Evolutionary conservation across 2,888 invertebrate genomes (phyloP).

Genomic region (Malacosoma neustria): DNA sequence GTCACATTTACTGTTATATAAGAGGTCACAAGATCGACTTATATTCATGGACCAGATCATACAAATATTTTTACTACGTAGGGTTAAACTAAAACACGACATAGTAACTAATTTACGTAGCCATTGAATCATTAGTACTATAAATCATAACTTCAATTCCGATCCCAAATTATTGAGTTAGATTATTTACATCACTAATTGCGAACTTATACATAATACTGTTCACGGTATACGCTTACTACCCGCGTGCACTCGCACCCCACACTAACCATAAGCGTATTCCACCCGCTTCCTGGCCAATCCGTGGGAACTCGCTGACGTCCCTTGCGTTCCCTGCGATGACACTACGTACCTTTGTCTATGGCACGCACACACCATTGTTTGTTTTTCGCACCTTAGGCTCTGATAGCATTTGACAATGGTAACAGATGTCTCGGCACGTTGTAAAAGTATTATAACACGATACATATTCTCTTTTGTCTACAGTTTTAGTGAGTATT

Average conservation of each 20-base stretch:
- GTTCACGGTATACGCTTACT: too few relatives aligned
- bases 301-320: constrained; percentile 31
- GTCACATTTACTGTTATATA: too few relatives aligned
- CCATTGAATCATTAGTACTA: too few relatives aligned
- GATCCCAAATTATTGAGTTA: too few relatives aligned
- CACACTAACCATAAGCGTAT: constrained; percentile 9
- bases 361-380: constrained; percentile 9
- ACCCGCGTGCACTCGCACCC: constrained; percentile 7
- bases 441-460: neutral
- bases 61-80: too few relatives aligned
- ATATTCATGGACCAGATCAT: too few relatives aligned
- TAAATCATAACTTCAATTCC: too few relatives aligned
- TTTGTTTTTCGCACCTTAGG: constrained; percentile 17
- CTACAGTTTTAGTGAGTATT: neutral
- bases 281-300: constrained; percentile 30
- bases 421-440: neutral
- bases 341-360: constrained; percentile 7
- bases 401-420: constrained; percentile 2
- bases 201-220: too few relatives aligned
- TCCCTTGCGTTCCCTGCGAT: constrained; percentile 5
- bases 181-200: too few relatives aligned
- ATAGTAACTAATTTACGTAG: too few relatives aligned
- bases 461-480: neutral
- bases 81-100: too few relatives aligned
- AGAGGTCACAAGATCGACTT: too few relatives aligned